Percentiles rank a stretch among this genome's conserved stretches.
Conservation (phyloP, 2,113 vertebrate genomes). For the Festucalex cinctus region DNA sequence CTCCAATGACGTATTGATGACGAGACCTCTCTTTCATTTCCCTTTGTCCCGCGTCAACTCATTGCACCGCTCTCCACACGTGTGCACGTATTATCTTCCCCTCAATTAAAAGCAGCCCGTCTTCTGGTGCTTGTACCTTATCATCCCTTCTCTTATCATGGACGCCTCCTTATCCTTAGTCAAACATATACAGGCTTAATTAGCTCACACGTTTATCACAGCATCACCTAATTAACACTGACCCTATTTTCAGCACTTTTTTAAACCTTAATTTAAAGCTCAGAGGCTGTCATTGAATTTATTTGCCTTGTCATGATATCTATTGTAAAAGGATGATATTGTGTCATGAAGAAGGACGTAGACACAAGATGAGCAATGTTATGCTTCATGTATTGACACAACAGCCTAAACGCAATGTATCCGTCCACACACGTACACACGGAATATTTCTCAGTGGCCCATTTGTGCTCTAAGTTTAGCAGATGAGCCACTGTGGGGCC, state of each 20-base stretch:
- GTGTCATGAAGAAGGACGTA: background rate
- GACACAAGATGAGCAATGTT: background rate
- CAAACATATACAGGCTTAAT: conserved; percentile 68
- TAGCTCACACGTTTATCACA: conserved; percentile 64
- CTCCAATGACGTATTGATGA: conserved; percentile 49
- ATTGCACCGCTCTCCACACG: conserved; percentile 12
- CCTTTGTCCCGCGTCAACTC: conserved; percentile 1
- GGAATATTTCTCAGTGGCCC: conserved; percentile 53
- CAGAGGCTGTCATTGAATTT: conserved; percentile 48
- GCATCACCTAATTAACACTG: conserved; percentile 68
- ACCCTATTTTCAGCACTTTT: conserved; percentile 67
- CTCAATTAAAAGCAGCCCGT: conserved; percentile 47
- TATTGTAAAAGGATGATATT: conserved; percentile 4
- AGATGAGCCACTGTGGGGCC: conserved; percentile 48
- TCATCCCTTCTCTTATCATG: conserved; percentile 63
- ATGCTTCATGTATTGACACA: conserved; percentile 19
- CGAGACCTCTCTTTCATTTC: conserved; percentile 6
- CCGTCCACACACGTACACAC: conserved; percentile 12
- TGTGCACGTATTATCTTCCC: conserved; percentile 34
- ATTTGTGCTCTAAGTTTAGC: conserved; percentile 71
- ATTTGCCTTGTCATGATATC: conserved; percentile 29
- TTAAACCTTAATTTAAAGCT: conserved; percentile 51
- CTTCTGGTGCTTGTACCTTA: conserved; percentile 41
- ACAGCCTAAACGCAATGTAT: conserved; percentile 16
- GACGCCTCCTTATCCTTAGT: conserved; percentile 66